phyloP scores from a whole-genome alignment of 2,797 vertebrate genomes.

The Anguilla marmorata region DNA sequence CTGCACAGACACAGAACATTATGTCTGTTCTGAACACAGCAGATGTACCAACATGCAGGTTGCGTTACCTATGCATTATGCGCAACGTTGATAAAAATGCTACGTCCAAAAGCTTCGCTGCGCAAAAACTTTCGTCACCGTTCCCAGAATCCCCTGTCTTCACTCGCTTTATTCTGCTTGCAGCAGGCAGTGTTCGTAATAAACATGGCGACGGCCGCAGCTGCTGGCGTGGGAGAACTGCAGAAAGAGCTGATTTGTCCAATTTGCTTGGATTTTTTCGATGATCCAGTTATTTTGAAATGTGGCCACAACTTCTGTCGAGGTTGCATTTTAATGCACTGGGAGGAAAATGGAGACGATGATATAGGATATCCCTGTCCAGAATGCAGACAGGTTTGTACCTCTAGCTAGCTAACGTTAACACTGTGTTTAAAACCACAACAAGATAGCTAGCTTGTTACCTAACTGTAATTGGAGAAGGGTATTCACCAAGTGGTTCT shows the following conservation, averaged over 20 bases:
- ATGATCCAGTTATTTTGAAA: conserved; percentile 76
- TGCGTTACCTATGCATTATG: too few species aligned
- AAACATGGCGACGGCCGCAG: conserved; percentile 72
- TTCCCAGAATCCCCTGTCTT: conserved; percentile 13
- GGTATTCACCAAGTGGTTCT: neutral
- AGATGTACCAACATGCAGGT: too few species aligned
- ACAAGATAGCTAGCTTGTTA: neutral
- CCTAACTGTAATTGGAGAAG: conserved; percentile 37
- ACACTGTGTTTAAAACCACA: neutral
- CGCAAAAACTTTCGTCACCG: neutral
- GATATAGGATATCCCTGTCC: conserved; percentile 71
- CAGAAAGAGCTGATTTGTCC: conserved; percentile 75
- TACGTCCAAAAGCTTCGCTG: neutral
- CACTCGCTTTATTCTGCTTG: conserved; percentile 12
- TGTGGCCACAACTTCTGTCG: conserved; percentile 80
- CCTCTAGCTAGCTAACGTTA: neutral
- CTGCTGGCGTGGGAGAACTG: conserved; percentile 60
- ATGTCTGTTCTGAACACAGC: too few species aligned
- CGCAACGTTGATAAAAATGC: neutral
- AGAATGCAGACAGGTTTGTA: conserved; percentile 52
- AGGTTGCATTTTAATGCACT: conserved; percentile 76
- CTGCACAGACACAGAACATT: too few species aligned
- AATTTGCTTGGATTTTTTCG: conserved; percentile 76
- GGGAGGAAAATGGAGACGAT: conserved; percentile 78
- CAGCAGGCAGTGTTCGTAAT: neutral